phyloP scores from a whole-genome alignment of 2,888 invertebrate genomes.

The Oxyscelio sp. region DNA sequence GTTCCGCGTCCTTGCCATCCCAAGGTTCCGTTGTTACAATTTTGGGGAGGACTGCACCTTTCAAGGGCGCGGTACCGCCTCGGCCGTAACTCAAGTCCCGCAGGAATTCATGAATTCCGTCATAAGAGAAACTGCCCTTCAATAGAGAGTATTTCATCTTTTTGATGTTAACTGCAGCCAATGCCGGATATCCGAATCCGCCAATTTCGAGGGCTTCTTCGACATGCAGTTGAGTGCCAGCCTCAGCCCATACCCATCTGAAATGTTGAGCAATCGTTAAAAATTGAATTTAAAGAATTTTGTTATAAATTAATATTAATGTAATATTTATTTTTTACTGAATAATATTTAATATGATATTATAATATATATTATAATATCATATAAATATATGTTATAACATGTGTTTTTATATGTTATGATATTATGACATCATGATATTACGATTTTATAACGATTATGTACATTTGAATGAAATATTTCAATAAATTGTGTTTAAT shows the following conservation, averaged over 20 bases:
- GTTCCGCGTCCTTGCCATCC: conserved; percentile 98
- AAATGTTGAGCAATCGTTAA: conserved; percentile 67
- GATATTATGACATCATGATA: too few species aligned
- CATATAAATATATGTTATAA: too few species aligned
- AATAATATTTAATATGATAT: too few species aligned
- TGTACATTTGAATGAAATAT: too few species aligned
- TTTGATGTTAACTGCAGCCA: conserved; percentile 98
- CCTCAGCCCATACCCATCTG: conserved; percentile 98
- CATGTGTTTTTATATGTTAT: too few species aligned
- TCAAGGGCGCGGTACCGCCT: conserved; percentile 96
- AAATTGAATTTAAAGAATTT: too few species aligned
- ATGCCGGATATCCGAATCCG: conserved; percentile 99
- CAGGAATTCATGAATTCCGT: conserved; percentile 98
- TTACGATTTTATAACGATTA: too few species aligned
- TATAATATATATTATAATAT: too few species aligned
- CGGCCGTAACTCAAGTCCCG: conserved; percentile 97
- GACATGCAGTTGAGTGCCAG: conserved; percentile 94
- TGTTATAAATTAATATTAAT: too few species aligned
- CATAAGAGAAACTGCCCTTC: conserved; percentile 97
- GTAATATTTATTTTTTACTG: too few species aligned
- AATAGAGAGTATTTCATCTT: conserved; percentile 98
- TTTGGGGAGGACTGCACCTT: conserved; percentile 94
- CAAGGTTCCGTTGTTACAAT: conserved; percentile 92
- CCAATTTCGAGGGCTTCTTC: conserved; percentile 98
- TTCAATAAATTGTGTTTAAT: too few species aligned